Evolutionary conservation across 2,888 invertebrate species (phyloP).

Genomic region (Platycheirus albimanus): DNA sequence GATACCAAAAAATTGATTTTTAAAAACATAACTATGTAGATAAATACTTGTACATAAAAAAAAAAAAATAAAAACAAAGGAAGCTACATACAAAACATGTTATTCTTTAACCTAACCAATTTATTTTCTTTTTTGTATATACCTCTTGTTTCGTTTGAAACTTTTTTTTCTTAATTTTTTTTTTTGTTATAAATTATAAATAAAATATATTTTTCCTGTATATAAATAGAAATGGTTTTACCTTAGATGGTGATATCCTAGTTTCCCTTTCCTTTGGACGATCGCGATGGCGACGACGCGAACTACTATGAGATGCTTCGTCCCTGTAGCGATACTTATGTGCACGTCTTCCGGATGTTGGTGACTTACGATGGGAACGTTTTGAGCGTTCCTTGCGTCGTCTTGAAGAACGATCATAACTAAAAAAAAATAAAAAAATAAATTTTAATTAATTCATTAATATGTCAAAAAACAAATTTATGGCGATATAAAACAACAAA

Average conservation of each 20-base stretch:
- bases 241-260: conserved; percentile 82
- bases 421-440: conserved; percentile 75
- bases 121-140: not conserved
- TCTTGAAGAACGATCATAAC: conserved; percentile 88
- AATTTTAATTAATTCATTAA: conserved; percentile 15
- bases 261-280: conserved; percentile 82
- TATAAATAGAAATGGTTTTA: conserved; percentile 82
- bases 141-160: conserved; percentile 8
- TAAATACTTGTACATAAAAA: not conserved
- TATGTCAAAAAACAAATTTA: not conserved
- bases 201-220: conserved; percentile 76
- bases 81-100: conserved; percentile 2
- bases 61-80: conserved; percentile 7
- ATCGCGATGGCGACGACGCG: conserved; percentile 82
- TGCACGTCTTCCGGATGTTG: conserved; percentile 89
- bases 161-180: conserved; percentile 33
- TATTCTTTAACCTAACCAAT: conserved; percentile 35
- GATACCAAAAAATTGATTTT: not conserved
- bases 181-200: conserved; percentile 62
- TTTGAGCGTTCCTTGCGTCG: conserved; percentile 92
- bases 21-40: not conserved
- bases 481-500: conserved; percentile 24
- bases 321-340: conserved; percentile 85
- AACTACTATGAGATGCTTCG: conserved; percentile 82
- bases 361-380: conserved; percentile 92